Base-by-base conservation (phyloP, 2,797 vertebrate genomes). In the Poeciliopsis turneri region DNA sequence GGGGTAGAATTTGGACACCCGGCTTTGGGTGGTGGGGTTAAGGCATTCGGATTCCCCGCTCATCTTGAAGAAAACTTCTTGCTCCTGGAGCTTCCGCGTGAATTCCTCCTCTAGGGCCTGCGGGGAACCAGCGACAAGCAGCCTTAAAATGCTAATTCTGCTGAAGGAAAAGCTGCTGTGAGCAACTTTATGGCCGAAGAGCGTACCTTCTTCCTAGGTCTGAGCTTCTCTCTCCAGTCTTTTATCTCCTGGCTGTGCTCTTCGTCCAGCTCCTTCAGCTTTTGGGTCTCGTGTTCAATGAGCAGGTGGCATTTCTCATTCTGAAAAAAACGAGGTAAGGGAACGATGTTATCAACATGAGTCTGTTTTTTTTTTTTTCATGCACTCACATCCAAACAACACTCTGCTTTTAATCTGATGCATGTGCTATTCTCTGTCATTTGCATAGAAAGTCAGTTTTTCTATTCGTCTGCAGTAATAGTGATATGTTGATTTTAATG, bases 41-140 rank as follows among this genome's bases (percentile, higher is more conserved):
- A 99, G 98, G 97, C 98, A 99, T 96, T 99, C 98, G 0, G 98
- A 99, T 86, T 99, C 98, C 47, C 98, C 98, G 71, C 97, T 98
- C 98, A 99, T 99, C 95, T 97, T 98, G 94, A 99, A 99, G 95
- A 99, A 99, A 74, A 99, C 97, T 90, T 99, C 98, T 92, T 99
- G 98, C 88, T 99, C 98, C 91, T 99, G 98, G 25, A 99, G 95
- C 90, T 99, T 99, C 73, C 98, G 95, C 47, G 97, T 97, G 95
- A 99, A 99, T 93, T 99, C 98, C 85, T 99, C 98, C 94, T 99
- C 98, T 72, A 99, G 89, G 0, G 97, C 97, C 98, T 99, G 92
- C 83, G 88, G 82, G 80, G 93, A 41, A 90, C 89, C 87, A 83
- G 86, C 79, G 91, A 51, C 93, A 18, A 85, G 71, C 15, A 83